phyloP scores from a whole-genome alignment of 2,888 invertebrate species.

The Aleiodes testaceus region DNA sequence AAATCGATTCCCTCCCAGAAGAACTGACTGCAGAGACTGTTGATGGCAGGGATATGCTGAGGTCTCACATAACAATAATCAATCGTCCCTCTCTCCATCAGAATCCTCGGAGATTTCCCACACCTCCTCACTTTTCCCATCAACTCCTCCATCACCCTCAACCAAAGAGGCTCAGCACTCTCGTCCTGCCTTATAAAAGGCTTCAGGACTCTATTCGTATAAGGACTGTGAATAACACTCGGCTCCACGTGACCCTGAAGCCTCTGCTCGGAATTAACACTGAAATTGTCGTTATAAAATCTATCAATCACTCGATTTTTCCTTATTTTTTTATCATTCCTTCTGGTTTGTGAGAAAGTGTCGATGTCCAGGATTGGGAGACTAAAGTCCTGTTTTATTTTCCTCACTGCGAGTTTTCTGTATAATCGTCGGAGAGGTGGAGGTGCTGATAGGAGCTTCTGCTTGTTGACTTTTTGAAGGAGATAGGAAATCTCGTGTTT shows the following conservation, averaged over 20 bases:
- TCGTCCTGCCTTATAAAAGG: slow-evolving; percentile 87
- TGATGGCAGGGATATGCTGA: slow-evolving; percentile 91
- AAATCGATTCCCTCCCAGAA: slow-evolving; percentile 96
- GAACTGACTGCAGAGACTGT: slow-evolving; percentile 85
- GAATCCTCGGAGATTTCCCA: slow-evolving; percentile 63
- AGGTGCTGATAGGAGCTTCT: slow-evolving; percentile 60
- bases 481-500: slow-evolving; percentile 74
- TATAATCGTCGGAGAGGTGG: slow-evolving; percentile 73
- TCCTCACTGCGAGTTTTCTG: slow-evolving; percentile 77
- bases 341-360: slow-evolving; percentile 52
- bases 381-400: slow-evolving; percentile 76
- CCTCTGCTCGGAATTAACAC: slow-evolving; percentile 67
- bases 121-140: slow-evolving; percentile 75
- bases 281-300: slow-evolving; percentile 61
- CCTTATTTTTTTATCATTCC: slow-evolving; percentile 51
- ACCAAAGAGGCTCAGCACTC: slow-evolving; percentile 78
- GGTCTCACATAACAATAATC: slow-evolving; percentile 92
- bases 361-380: slow-evolving; percentile 78
- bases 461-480: slow-evolving; percentile 65
- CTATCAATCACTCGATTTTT: slow-evolving; percentile 64
- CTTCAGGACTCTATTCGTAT: slow-evolving; percentile 83
- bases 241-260: slow-evolving; percentile 76
- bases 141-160: slow-evolving; percentile 81
- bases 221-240: slow-evolving; percentile 79
- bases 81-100: slow-evolving; percentile 77